phyloP scores from a whole-genome alignment of 2,797 vertebrate species.

The Helostoma temminkii region DNA sequence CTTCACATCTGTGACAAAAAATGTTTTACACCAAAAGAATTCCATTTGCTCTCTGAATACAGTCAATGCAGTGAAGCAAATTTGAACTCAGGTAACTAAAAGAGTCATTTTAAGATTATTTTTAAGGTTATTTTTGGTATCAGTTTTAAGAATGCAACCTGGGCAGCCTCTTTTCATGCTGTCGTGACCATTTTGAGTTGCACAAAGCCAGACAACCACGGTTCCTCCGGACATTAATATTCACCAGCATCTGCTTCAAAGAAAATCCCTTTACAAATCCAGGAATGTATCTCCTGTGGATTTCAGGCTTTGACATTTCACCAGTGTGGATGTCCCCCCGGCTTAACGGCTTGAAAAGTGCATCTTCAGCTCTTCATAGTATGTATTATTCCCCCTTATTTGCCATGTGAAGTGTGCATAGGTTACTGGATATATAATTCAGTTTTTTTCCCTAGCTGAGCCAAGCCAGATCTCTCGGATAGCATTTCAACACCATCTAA shows the following conservation, averaged over 20 bases:
- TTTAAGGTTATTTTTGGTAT: conserved; percentile 35
- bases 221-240: conserved; percentile 79
- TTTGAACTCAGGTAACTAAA: conserved; percentile 15
- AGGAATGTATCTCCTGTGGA: conserved; percentile 76
- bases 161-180: conserved; percentile 47
- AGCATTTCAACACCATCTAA: conserved; percentile 64
- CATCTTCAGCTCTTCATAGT: conserved; percentile 73
- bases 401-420: conserved; percentile 74
- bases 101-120: conserved; percentile 18
- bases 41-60: not conserved
- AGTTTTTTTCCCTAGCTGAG: conserved; percentile 69
- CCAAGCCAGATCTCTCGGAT: conserved; percentile 74
- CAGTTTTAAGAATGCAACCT: conserved; percentile 30
- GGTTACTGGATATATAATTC: conserved; percentile 79
- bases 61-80: conserved; percentile 12
- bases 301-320: conserved; percentile 80
- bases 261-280: conserved; percentile 84
- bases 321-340: conserved; percentile 73
- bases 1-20: not conserved
- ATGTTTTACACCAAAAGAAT: not conserved
- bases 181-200: conserved; percentile 57
- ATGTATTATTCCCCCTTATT: conserved; percentile 82
- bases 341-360: conserved; percentile 77
- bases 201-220: conserved; percentile 62
- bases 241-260: conserved; percentile 77